These are phyloP conservation scores for Perizoma flavofasciatum DNA, from an alignment of 2,888 invertebrate genomes.

Conservation along the genomic window DNA sequence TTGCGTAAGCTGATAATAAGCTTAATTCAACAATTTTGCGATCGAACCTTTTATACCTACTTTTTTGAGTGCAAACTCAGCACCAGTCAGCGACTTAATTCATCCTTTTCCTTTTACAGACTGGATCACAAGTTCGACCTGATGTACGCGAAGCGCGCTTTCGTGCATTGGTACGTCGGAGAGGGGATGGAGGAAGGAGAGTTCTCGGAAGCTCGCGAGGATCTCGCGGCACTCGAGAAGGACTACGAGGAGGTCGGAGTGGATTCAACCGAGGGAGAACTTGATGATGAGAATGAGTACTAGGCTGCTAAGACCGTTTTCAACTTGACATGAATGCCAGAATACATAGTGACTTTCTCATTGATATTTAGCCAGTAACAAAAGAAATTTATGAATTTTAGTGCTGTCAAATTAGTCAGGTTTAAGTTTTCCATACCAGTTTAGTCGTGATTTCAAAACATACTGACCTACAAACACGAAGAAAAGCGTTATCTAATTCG, in stretches of 20 bases:
- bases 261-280: constrained; percentile 88
- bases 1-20: no score
- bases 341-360: neutral
- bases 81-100: no score
- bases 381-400: no score
- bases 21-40: no score
- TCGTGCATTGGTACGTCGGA: constrained; percentile 97
- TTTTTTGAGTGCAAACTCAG: no score
- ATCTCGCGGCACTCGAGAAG: constrained; percentile 91
- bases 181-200: constrained; percentile 96
- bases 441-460: no score
- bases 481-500: no score
- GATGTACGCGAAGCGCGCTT: constrained; percentile 98
- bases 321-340: neutral
- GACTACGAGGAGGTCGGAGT: constrained; percentile 92
- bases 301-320: constrained; percentile 47
- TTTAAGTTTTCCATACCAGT: no score
- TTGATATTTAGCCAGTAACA: no score
- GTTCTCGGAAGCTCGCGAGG: constrained; percentile 94
- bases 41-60: no score
- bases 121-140: constrained; percentile 97
- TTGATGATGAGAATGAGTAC: constrained; percentile 88
- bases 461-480: no score
- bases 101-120: constrained; percentile 67
- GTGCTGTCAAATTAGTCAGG: no score